Conservation (phyloP, 2,797 vertebrate genomes). For the Xerus rutilus region DNA sequence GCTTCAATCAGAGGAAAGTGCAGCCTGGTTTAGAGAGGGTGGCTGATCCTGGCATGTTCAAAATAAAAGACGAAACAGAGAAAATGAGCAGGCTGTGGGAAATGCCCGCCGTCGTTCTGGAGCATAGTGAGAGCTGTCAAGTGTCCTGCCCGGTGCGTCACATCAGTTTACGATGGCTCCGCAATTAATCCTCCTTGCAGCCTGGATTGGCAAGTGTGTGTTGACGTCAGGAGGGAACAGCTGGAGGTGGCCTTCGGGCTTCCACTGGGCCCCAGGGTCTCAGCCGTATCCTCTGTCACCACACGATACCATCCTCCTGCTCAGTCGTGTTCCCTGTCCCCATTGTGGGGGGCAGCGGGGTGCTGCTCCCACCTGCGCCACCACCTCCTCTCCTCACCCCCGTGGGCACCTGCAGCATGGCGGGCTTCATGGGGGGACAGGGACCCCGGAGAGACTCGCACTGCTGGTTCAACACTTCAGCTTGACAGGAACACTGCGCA, state of each 20-base stretch:
- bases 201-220: not conserved
- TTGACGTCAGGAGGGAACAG: too few species aligned
- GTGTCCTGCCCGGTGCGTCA: not conserved
- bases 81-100: too few species aligned
- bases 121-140: not conserved
- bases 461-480: not conserved
- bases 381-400: not conserved
- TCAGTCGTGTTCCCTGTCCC: too few species aligned
- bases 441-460: not conserved
- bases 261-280: too few species aligned
- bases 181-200: not conserved
- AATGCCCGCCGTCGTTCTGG: not conserved
- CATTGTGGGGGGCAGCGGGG: not conserved
- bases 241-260: too few species aligned
- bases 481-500: not conserved
- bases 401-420: not conserved
- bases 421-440: not conserved
- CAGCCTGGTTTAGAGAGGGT: not conserved
- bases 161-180: not conserved
- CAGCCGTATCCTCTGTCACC: too few species aligned
- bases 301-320: too few species aligned
- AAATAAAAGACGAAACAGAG: not conserved
- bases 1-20: not conserved
- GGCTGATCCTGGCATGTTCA: not conserved
- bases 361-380: not conserved